These are phyloP conservation scores for Himantopus leucocephalus DNA, from an alignment of 2,113 vertebrate species.

Conservation along the genomic window DNA sequence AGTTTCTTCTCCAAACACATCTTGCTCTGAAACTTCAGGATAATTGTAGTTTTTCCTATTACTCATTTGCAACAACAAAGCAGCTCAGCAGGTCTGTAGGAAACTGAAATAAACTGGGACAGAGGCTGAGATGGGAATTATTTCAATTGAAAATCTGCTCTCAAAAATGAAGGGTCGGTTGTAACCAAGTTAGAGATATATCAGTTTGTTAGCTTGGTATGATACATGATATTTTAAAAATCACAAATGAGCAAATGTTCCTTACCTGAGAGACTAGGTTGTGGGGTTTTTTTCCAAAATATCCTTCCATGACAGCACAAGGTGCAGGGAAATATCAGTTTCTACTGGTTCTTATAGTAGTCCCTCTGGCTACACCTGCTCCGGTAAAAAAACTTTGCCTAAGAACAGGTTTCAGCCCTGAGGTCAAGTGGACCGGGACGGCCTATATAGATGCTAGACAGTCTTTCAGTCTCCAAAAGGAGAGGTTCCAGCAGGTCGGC, in stretches of 20 bases:
- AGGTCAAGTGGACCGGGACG: not conserved
- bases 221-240: not conserved
- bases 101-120: not conserved
- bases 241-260: not conserved
- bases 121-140: not conserved
- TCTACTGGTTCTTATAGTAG: not conserved
- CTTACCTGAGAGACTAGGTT: not conserved
- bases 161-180: not conserved
- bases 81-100: not conserved
- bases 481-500: not conserved
- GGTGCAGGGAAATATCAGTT: not conserved
- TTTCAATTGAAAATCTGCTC: not conserved
- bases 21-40: not conserved
- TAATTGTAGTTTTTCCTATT: not conserved
- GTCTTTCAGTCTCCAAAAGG: not conserved
- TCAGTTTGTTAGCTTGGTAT: not conserved
- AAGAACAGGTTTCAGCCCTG: not conserved
- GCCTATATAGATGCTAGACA: not conserved
- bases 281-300: not conserved
- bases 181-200: not conserved
- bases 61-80: not conserved
- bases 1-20: not conserved
- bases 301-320: not conserved
- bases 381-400: not conserved
- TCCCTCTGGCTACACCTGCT: not conserved